These are phyloP conservation scores for Rhadina sibilatrix DNA, from an alignment of 2,113 vertebrate species.

Conservation along the genomic window DNA sequence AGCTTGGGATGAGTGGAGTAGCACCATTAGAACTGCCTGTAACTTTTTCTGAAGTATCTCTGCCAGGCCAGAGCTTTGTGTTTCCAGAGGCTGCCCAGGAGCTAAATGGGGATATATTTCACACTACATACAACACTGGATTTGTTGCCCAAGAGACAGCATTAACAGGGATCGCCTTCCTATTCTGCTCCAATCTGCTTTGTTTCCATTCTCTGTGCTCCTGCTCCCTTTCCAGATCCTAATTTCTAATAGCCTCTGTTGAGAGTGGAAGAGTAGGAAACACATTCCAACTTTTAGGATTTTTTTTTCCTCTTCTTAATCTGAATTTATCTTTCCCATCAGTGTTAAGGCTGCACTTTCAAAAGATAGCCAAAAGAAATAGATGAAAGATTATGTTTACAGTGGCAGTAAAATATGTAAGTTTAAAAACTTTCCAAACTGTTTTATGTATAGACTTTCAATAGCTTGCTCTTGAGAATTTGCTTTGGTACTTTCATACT, in stretches of 20 bases:
- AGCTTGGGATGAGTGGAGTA: not conserved
- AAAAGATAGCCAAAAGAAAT: not conserved
- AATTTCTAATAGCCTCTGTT: not conserved
- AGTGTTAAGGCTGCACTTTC: not conserved
- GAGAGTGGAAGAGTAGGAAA: not conserved
- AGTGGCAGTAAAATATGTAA: not conserved
- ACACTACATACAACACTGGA: rapidly evolving
- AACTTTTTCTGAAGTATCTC: not conserved
- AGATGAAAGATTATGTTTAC: not conserved
- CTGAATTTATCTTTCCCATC: not conserved
- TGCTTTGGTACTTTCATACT: not conserved
- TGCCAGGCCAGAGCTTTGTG: not conserved
- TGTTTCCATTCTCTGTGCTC: not conserved
- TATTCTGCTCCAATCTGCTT: not conserved
- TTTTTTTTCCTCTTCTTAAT: not conserved
- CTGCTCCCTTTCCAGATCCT: not conserved
- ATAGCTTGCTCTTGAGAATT: not conserved
- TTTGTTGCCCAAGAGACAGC: not conserved
- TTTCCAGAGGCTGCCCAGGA: not conserved
- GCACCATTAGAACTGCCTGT: not conserved
- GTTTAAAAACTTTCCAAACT: not conserved
- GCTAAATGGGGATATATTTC: not conserved
- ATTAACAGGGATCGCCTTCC: not conserved
- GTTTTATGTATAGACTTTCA: not conserved
- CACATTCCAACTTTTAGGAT: not conserved